Evolutionary conservation across 2,113 vertebrate genomes (phyloP), one percentile per base, ranked within the genome.

Genomic region (Grallaria varia): DNA sequence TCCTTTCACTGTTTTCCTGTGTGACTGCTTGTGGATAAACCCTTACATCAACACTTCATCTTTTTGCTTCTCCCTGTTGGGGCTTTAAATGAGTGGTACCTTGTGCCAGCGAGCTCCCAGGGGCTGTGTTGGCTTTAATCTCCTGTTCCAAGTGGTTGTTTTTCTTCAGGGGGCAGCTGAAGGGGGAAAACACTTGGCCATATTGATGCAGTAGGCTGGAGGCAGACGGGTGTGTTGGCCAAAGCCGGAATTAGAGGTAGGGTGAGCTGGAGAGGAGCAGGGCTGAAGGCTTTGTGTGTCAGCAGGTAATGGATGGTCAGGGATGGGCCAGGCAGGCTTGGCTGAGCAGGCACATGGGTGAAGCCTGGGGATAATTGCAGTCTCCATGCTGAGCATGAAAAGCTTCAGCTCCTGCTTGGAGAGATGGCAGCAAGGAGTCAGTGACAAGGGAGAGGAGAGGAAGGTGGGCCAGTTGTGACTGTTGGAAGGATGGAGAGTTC

Each of bases 101-200:
- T 59, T 49, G 17, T 64, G n/a, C 53, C 24, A 4, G 2, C 37
- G 73, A 78, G 52, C 37, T 84, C 27, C 9, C 22, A 25, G 25
- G n/a, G 19, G 2, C 21, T 12, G 0, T 2, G 2, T 37, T 78
- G 6, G 28, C 56, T 81, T 68, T 78, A 55, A 63, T 77, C 50
- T 30, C 47, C 17, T 47, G 0, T 40, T 78, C 31, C 24, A 25
- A 40, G 13, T 8, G 12, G 25, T 42, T 0, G 0, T 0, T 19
- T 49, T 64, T 44, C 58, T 35, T 53, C 31, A 78, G 18, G 74
- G 71, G 71, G 13, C 27, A 64, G 64, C 35, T 30, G 12, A 58
- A 91, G 78, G n/a, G 45, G 25, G 14, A 30, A 27, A 49, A 11
- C 2, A 5, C 8, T 55, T 69, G 44, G 33, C 14, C 11, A 28